Percentiles rank a stretch among this genome's conserved stretches.
These are phyloP conservation scores for Casuarius casuarius DNA, from an alignment of 2,113 vertebrate genomes.

Conservation along the genomic window DNA sequence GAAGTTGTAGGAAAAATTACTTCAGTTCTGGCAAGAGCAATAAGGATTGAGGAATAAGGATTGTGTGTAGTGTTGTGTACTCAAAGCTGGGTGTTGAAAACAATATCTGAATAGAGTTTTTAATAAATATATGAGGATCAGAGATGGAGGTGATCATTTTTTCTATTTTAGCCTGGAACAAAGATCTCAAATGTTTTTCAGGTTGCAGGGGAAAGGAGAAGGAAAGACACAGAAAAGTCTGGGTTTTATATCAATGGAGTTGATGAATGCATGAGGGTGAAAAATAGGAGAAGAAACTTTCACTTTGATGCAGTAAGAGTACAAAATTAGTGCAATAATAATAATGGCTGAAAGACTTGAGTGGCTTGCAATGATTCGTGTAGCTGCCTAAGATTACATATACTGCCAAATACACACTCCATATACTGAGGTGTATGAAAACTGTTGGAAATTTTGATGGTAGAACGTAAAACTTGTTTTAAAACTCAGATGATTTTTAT, in stretches of 20 bases:
- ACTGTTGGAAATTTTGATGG: neutral
- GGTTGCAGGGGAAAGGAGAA: neutral
- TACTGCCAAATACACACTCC: neutral
- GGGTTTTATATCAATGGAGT: neutral
- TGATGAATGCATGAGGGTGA: neutral
- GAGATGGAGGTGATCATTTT: neutral
- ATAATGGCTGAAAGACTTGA: neutral
- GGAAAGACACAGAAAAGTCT: neutral
- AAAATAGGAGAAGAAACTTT: neutral
- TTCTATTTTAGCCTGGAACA: neutral
- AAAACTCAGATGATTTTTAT: constrained; percentile 9
- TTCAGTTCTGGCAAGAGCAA: neutral
- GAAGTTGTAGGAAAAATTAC: neutral
- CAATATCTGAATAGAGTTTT: neutral
- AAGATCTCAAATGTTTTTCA: neutral
- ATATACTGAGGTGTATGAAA: neutral
- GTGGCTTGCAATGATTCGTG: neutral
- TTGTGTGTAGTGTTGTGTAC: neutral
- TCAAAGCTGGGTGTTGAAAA: neutral
- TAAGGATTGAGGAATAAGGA: neutral
- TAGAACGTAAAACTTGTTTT: constrained; percentile 20
- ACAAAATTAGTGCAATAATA: constrained; percentile 7
- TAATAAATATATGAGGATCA: neutral
- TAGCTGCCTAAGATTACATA: neutral
- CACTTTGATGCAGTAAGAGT: neutral